Evolutionary conservation across 2,113 vertebrate species (phyloP).

Genomic region (Poeciliopsis retropinna): DNA sequence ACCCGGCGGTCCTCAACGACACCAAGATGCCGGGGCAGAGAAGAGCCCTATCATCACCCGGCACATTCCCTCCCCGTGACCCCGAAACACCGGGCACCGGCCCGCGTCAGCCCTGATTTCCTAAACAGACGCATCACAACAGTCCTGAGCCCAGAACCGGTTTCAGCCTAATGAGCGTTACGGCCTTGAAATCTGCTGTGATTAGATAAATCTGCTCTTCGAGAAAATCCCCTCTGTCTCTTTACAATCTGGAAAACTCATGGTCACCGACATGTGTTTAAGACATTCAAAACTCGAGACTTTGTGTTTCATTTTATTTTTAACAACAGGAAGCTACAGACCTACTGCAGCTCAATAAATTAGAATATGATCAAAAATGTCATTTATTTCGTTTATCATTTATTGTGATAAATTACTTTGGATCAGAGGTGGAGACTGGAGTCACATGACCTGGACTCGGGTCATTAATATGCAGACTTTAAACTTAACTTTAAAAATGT

Average conservation of each 20-base stretch:
- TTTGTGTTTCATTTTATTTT: constrained; percentile 15
- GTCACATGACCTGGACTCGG: too few species aligned
- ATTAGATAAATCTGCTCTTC: not conserved
- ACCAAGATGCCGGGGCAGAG: constrained; percentile 62
- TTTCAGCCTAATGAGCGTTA: not conserved
- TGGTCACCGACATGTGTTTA: not conserved
- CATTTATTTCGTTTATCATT: too few species aligned
- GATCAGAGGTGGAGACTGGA: too few species aligned
- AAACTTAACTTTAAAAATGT: too few species aligned
- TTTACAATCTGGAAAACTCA: not conserved
- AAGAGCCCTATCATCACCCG: constrained; percentile 54
- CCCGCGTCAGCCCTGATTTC: constrained; percentile 24
- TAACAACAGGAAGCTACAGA: not conserved
- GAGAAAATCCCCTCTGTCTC: not conserved
- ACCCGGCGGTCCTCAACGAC: constrained; percentile 68
- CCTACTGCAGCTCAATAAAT: not conserved
- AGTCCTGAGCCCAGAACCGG: not conserved
- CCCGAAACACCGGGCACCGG: constrained; percentile 31
- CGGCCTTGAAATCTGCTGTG: not conserved
- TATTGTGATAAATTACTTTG: too few species aligned
- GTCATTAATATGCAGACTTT: too few species aligned
- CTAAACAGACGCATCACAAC: constrained; percentile 19
- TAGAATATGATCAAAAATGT: not conserved
- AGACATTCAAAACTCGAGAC: not conserved
- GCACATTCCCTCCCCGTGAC: constrained; percentile 36